Evolutionary conservation across 2,888 invertebrate species (phyloP).

Genomic region (Prosopocoilus inquinatus): DNA sequence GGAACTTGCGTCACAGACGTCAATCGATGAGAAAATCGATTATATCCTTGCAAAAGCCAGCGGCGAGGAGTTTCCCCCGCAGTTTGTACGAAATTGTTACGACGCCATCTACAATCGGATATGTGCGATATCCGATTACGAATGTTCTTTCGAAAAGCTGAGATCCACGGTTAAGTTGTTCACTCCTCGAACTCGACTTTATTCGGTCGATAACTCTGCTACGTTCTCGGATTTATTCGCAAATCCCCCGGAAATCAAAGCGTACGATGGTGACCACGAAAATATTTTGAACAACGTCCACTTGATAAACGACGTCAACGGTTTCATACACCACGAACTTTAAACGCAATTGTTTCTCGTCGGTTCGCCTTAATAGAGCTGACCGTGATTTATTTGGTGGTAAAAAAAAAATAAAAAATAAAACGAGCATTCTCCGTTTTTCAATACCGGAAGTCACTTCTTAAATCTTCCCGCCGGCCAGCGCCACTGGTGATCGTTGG

Average conservation of each 20-base stretch:
- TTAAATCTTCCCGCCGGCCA: no score
- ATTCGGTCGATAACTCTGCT: constrained; percentile 62
- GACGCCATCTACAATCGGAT: constrained; percentile 56
- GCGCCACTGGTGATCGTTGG: no score
- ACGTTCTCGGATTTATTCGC: constrained; percentile 56
- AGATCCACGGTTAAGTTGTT: constrained; percentile 61
- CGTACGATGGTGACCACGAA: constrained; percentile 71
- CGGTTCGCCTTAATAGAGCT: no score
- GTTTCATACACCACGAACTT: no score
- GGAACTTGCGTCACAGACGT: no score
- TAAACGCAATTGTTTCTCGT: no score
- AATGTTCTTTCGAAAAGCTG: constrained; percentile 46
- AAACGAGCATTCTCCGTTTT: no score
- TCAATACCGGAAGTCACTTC: no score
- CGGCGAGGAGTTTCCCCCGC: constrained; percentile 35
- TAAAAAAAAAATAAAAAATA: no score
- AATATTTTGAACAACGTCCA: constrained; percentile 67
- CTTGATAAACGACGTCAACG: constrained; percentile 63
- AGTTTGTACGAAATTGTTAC: constrained; percentile 49
- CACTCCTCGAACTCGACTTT: constrained; percentile 59
- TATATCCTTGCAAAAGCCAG: no score
- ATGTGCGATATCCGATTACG: constrained; percentile 54
- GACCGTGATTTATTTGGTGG: no score
- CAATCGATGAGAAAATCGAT: no score
- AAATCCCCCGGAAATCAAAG: constrained; percentile 58